A percentile compares a stretch with the other conserved stretches of the same genome.
phyloP scores from a whole-genome alignment of 2,888 invertebrate genomes.

The Polydrusus cervinus region DNA sequence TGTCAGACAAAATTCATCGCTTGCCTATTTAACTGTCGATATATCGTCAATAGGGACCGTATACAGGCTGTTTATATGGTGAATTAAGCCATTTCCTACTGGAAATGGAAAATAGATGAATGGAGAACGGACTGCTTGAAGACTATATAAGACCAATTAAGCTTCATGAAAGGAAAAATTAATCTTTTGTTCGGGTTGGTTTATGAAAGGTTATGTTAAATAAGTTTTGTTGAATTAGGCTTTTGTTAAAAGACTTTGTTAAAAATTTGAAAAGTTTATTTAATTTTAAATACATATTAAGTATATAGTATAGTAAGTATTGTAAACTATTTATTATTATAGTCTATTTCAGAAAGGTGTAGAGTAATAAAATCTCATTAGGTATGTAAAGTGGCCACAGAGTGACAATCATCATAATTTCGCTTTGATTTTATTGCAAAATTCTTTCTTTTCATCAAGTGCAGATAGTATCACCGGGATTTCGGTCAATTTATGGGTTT shows the following conservation, averaged over 20 bases:
- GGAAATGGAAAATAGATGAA: slow-evolving; percentile 40
- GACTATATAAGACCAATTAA: slow-evolving; percentile 34
- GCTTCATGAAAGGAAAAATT: slow-evolving; percentile 3
- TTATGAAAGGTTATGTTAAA: no score
- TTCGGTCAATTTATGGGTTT: no score
- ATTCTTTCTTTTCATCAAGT: no score
- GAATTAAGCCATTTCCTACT: slow-evolving; percentile 46
- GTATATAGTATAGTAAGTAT: no score
- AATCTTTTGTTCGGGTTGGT: background rate
- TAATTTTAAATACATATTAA: background rate
- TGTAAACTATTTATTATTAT: no score
- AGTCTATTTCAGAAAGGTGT: no score
- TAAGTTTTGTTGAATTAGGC: no score
- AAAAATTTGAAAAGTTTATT: background rate
- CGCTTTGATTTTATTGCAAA: no score
- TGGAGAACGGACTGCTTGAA: slow-evolving; percentile 27
- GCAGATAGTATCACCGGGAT: no score
- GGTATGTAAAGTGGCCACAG: no score
- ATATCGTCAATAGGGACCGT: slow-evolving; percentile 19
- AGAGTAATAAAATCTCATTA: no score
- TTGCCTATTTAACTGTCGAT: slow-evolving; percentile 3
- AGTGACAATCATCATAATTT: no score
- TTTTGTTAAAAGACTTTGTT: background rate
- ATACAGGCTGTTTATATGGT: slow-evolving; percentile 34
- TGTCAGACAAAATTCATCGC: background rate